A percentile compares a stretch with the other conserved stretches of the same genome.
These are phyloP conservation scores for Dinomys branickii DNA, from an alignment of 2,113 vertebrate species.

Conservation along the genomic window DNA sequence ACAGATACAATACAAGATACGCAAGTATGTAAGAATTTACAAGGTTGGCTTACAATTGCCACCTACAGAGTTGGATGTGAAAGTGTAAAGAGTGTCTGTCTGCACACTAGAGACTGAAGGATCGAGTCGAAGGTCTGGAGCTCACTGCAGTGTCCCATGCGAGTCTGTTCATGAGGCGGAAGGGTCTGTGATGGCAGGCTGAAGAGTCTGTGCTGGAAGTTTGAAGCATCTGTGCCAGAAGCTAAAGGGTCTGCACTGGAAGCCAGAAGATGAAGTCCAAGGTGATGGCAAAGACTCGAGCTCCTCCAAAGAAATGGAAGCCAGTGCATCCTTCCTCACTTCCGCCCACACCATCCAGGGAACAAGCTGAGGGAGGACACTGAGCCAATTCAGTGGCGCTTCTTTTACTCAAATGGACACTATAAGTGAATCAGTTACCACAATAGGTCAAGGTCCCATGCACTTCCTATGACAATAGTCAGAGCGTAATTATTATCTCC, in stretches of 20 bases:
- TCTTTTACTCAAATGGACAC: neutral
- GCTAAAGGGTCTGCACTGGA: neutral
- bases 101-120: neutral
- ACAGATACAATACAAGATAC: neutral
- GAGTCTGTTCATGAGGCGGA: neutral
- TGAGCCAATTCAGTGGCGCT: neutral
- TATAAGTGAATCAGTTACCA: neutral
- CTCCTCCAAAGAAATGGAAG: neutral
- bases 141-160: neutral
- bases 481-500: neutral
- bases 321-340: neutral
- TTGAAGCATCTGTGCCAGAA: neutral
- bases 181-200: too few relatives aligned
- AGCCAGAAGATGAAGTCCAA: neutral
- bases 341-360: neutral
- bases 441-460: neutral
- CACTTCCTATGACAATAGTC: neutral
- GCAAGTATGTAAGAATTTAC: neutral
- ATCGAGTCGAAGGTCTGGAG: neutral
- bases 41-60: neutral
- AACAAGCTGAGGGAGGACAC: neutral
- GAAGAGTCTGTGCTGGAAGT: neutral
- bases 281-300: neutral
- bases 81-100: neutral
- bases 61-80: neutral